Conservation (phyloP, 2,797 vertebrate genomes). For the Carduelis carduelis region DNA sequence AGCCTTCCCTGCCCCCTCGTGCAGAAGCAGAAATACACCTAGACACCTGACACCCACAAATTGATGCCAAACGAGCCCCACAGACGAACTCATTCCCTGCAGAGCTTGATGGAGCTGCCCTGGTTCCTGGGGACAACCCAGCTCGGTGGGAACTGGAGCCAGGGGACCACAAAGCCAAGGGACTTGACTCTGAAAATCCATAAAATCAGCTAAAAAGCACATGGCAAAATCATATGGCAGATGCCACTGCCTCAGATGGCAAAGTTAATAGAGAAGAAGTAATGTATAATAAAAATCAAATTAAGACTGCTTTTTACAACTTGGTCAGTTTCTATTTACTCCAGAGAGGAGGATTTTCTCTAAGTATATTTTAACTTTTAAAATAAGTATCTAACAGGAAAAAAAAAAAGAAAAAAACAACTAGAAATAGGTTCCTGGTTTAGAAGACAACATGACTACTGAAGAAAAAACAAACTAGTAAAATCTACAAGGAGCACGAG, state of each 20-base stretch:
- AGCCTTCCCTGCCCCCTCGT: neutral
- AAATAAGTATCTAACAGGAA: neutral
- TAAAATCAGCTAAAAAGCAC: neutral
- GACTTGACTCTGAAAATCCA: neutral
- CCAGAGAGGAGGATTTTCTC: neutral
- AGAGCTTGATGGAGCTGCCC: neutral
- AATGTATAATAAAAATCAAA: neutral
- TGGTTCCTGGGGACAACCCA: neutral
- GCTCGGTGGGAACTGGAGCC: accelerated
- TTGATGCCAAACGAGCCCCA: neutral
- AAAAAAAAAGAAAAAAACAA: neutral
- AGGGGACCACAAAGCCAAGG: neutral
- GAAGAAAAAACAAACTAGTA: neutral
- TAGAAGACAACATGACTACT: neutral
- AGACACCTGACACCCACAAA: neutral
- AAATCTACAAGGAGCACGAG: neutral
- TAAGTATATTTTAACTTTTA: neutral
- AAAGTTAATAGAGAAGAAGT: neutral
- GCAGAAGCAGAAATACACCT: neutral
- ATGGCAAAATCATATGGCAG: neutral
- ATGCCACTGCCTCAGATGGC: neutral
- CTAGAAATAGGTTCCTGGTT: neutral
- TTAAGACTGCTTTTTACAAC: neutral
- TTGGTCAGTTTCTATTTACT: neutral
- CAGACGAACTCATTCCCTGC: neutral